Conservation (phyloP, 2,797 vertebrate genomes). For the Anas georgica region DNA sequence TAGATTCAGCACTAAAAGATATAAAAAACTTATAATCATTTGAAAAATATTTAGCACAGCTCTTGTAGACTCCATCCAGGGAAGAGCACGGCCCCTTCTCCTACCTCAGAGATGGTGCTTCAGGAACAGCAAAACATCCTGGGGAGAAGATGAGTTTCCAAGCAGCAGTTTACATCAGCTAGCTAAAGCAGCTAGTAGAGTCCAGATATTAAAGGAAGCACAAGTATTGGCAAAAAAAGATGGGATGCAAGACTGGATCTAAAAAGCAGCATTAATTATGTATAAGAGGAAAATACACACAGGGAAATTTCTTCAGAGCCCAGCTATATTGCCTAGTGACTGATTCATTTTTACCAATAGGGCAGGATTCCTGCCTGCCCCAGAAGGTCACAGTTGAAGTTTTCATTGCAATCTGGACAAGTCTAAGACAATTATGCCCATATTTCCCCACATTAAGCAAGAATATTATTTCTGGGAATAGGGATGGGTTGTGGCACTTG, state of each 20-base stretch:
- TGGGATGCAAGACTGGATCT: not conserved
- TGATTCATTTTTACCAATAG: not conserved
- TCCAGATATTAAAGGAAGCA: slow-evolving; percentile 29
- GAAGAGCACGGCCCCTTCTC: not conserved
- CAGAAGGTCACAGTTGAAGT: not conserved
- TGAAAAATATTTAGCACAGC: not conserved
- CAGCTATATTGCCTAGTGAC: not conserved
- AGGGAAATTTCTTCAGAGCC: slow-evolving; percentile 1
- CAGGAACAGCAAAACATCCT: not conserved
- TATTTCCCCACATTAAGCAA: not conserved
- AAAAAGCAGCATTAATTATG: slow-evolving; percentile 50
- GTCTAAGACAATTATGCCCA: not conserved
- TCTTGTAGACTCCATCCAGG: not conserved
- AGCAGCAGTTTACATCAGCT: slow-evolving; percentile 29
- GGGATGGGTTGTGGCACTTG: not conserved
- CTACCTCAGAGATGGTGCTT: not conserved
- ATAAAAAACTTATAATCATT: not conserved
- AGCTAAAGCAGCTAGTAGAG: slow-evolving; percentile 39
- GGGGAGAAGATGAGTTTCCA: not conserved
- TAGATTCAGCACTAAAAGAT: not conserved
- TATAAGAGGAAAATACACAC: not conserved
- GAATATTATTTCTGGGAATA: not conserved
- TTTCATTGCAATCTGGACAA: not conserved
- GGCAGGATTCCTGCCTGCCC: not conserved
- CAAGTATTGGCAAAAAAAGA: not conserved